Conservation (phyloP, 2,797 vertebrate species). For the Chelon auratus region DNA sequence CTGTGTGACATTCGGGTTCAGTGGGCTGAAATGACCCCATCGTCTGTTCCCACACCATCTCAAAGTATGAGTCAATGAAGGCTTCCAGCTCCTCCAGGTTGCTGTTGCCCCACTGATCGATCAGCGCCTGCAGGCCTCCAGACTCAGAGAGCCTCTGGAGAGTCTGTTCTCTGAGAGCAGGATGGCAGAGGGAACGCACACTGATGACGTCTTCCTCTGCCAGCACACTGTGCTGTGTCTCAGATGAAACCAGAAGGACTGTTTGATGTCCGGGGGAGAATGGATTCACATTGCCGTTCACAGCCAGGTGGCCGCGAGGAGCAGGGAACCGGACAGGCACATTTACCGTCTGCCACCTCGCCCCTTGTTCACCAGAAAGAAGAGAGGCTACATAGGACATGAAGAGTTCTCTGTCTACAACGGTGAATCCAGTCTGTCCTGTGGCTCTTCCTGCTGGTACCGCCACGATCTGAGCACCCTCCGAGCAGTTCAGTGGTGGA, state of each 20-base stretch:
- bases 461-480: slow-evolving; percentile 8
- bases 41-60: slow-evolving; percentile 73
- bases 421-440: neutral
- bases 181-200: slow-evolving; percentile 39
- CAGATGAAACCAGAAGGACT: slow-evolving; percentile 40
- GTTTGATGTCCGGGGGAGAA: slow-evolving; percentile 16
- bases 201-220: slow-evolving; percentile 9
- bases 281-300: neutral
- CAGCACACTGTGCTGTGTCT: neutral
- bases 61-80: slow-evolving; percentile 80
- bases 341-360: slow-evolving; percentile 31
- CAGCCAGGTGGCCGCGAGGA: neutral
- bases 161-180: slow-evolving; percentile 45
- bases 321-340: slow-evolving; percentile 33
- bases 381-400: slow-evolving; percentile 22
- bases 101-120: slow-evolving; percentile 73
- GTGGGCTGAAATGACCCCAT: slow-evolving; percentile 39
- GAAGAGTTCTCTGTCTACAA: slow-evolving; percentile 16
- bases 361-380: slow-evolving; percentile 27
- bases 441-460: slow-evolving; percentile 13
- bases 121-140: slow-evolving; percentile 64
- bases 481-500: neutral
- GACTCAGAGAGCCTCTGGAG: slow-evolving; percentile 50
- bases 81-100: slow-evolving; percentile 81
- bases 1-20: neutral